These are phyloP conservation scores for Drosophila anceps DNA, from an alignment of 2,888 invertebrate species.

Conservation along the genomic window DNA sequence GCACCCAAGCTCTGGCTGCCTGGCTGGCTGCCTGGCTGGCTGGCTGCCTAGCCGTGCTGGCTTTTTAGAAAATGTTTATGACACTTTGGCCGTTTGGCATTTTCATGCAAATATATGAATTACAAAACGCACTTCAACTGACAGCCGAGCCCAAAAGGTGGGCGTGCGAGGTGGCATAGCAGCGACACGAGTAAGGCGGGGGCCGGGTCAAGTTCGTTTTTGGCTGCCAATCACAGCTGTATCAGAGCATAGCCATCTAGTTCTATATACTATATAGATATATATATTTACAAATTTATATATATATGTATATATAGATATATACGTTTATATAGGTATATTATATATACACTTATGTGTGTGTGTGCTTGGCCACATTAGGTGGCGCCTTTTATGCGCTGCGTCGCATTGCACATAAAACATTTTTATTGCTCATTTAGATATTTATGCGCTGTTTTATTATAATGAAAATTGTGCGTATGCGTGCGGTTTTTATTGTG, in stretches of 20 bases:
- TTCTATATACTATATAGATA: neutral
- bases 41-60: slow-evolving; percentile 1
- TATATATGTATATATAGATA: neutral
- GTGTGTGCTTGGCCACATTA: slow-evolving; percentile 23
- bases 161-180: neutral
- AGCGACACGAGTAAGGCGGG: neutral
- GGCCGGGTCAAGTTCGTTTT: slow-evolving; percentile 61
- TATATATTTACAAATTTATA: neutral
- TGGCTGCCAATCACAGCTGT: slow-evolving; percentile 60
- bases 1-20: slow-evolving; percentile 1
- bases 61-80: slow-evolving; percentile 59
- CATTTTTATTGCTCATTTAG: slow-evolving; percentile 80
- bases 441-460: slow-evolving; percentile 79
- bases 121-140: slow-evolving; percentile 66
- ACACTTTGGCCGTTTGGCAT: slow-evolving; percentile 62
- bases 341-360: too few relatives aligned
- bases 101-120: slow-evolving; percentile 68
- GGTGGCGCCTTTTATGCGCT: slow-evolving; percentile 37
- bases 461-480: slow-evolving; percentile 80
- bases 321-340: neutral
- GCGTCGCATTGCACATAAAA: slow-evolving; percentile 76
- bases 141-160: slow-evolving; percentile 23
- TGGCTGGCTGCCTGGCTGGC: slow-evolving; percentile 7
- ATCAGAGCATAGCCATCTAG: slow-evolving; percentile 33
- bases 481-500: slow-evolving; percentile 80